Evolutionary conservation across 2,888 invertebrate genomes (phyloP).

Genomic region (Diaprepes abbreviatus): DNA sequence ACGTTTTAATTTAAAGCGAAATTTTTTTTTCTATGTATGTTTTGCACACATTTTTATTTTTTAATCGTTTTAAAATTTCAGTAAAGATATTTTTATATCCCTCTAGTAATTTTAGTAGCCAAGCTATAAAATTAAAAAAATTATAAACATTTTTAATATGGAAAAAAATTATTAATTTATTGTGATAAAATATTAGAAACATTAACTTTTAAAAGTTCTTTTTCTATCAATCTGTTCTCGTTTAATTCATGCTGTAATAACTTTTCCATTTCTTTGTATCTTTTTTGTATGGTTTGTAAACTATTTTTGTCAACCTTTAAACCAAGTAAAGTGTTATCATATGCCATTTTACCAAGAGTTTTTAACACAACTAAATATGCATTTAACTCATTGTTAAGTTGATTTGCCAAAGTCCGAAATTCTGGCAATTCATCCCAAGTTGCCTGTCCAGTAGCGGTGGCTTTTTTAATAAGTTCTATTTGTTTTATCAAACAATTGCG

Average conservation of each 20-base stretch:
- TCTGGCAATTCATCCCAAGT: slow-evolving; percentile 62
- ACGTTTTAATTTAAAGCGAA: too few relatives aligned
- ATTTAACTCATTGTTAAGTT: slow-evolving; percentile 61
- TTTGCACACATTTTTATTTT: too few relatives aligned
- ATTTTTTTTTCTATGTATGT: too few relatives aligned
- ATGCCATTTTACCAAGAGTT: slow-evolving; percentile 61
- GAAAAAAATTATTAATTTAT: slow-evolving; percentile 43
- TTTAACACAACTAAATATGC: slow-evolving; percentile 61
- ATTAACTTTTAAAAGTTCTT: slow-evolving; percentile 59
- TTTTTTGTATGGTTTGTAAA: slow-evolving; percentile 44
- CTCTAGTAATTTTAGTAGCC: too few relatives aligned
- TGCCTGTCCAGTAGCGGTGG: slow-evolving; percentile 58
- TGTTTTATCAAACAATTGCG: slow-evolving; percentile 62
- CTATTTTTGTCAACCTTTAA: slow-evolving; percentile 41
- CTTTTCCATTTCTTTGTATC: slow-evolving; percentile 58
- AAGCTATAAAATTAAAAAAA: slow-evolving; percentile 30
- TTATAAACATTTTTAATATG: not conserved
- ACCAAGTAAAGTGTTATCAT: slow-evolving; percentile 55
- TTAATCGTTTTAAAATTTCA: too few relatives aligned
- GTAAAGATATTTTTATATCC: too few relatives aligned
- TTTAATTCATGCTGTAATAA: slow-evolving; percentile 57
- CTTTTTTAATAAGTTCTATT: slow-evolving; percentile 61
- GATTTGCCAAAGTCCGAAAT: slow-evolving; percentile 59
- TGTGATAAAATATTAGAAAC: slow-evolving; percentile 56
- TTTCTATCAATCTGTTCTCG: slow-evolving; percentile 61